These are phyloP conservation scores for Helicoverpa zea DNA, from an alignment of 1,140 invertebrate genomes.

Conservation along the genomic window DNA sequence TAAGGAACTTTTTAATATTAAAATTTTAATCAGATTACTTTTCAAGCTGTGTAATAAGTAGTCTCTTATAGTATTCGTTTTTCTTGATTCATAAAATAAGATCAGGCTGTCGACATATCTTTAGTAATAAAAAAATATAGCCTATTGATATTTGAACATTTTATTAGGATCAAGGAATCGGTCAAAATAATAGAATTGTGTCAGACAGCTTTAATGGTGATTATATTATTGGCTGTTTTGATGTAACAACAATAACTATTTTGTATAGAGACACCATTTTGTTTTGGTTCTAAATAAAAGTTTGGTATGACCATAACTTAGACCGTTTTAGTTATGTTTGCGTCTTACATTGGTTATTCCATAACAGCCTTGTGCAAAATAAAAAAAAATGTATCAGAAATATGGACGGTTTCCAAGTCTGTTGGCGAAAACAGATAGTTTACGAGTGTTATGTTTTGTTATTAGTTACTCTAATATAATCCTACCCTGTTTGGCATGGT, in stretches of 20 bases:
- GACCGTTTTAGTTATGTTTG: background rate
- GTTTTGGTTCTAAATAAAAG: no score
- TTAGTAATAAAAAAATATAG: background rate
- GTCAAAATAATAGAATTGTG: no score
- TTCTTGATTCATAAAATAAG: background rate
- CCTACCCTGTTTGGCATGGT: constrained; percentile 2
- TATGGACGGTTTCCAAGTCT: constrained; percentile 39
- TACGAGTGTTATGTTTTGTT: constrained; percentile 36
- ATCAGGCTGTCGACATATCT: background rate
- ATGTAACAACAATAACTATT: no score
- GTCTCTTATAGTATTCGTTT: background rate
- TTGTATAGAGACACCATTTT: no score
- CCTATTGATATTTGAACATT: no score
- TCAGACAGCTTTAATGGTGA: no score
- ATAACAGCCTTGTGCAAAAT: constrained; percentile 24
- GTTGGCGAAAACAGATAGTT: constrained; percentile 39
- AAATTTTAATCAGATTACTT: no score
- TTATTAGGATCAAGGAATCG: no score
- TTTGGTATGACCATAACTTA: no score
- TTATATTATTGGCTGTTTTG: no score
- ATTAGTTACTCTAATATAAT: constrained; percentile 32
- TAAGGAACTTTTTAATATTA: no score
- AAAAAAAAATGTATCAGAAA: constrained; percentile 1
- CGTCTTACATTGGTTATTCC: constrained; percentile 1
- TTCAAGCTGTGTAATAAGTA: no score